Evolutionary conservation across 2,797 vertebrate species (phyloP).

Genomic region (Enteromius anoplus): DNA sequence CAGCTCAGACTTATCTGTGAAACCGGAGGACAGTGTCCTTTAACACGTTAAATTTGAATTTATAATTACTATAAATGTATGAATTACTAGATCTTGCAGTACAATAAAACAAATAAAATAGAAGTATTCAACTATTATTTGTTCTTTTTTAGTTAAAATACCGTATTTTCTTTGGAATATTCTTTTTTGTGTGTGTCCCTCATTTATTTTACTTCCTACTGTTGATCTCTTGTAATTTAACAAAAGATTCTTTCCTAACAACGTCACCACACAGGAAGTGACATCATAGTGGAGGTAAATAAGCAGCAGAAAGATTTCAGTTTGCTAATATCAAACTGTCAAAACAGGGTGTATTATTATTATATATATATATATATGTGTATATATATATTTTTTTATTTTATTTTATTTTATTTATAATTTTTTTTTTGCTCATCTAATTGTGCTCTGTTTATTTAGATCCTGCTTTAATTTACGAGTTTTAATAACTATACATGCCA

Average conservation of each 20-base stretch:
- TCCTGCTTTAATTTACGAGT: neutral
- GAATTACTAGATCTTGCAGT: neutral
- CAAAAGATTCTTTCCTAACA: neutral
- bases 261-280: slow-evolving; percentile 16
- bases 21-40: too few relatives aligned
- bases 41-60: neutral
- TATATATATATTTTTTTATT: too few relatives aligned
- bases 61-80: neutral
- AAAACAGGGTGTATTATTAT: neutral
- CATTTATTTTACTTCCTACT: neutral
- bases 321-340: neutral
- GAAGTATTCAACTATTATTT: neutral
- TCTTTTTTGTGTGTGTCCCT: neutral
- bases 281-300: neutral
- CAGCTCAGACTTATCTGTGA: too few relatives aligned
- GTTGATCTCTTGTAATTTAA: neutral
- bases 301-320: neutral
- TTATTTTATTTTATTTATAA: too few relatives aligned
- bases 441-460: neutral
- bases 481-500: neutral
- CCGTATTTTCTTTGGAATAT: neutral
- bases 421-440: neutral
- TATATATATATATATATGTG: too few relatives aligned
- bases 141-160: neutral
- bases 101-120: neutral